Base-by-base conservation (phyloP, 2,888 invertebrate species). In the Rotaria macrura region DNA sequence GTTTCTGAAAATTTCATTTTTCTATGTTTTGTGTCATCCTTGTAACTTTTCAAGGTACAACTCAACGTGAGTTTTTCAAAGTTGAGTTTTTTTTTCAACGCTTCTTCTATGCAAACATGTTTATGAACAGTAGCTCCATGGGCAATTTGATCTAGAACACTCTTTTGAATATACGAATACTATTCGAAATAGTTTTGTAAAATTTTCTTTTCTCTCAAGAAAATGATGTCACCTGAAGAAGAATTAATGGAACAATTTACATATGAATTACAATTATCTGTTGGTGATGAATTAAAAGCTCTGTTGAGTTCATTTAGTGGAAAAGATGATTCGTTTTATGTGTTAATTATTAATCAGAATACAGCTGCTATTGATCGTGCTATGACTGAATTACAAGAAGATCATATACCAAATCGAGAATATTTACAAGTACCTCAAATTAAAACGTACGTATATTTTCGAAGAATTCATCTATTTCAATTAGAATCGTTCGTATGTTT, bases 321-420 rank as follows among this genome's bases (percentile, higher is more conserved):
- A 10, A 79, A 79, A n/a, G 79, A 79, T 79, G 43, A 79, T 43
- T 43, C 43, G 12, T 79, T 79, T 43, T 79, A 79, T 79, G 79
- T 79, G 9, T 40, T 79, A 79, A 9, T 79, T 43, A 25, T 43
- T 12, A 79, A 79, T 43, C 43, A 79, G 14, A 40, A 40, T n/a
- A 79, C 43, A 25, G 43, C n/a, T 40, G 40, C 43, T 43, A 43
- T 79, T 43, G 79, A 79, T 79, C 40, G 43, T n/a, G 79, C 40
- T 25, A 79, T 79, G 79, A 79, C 1, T n/a, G 79, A 79, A 79
- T 43, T 79, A 43, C 23, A 40, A 79, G 43, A 43, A 43, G 43
- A 79, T 79, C 65, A 65, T 65, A 65, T 65, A 65, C 65, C 65
- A 79, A 25, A 79, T 79, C 79, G 79, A 43, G 79, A 79, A 43